Base-by-base conservation (phyloP, 2,113 vertebrate genomes). In the Pygoscelis adeliae region DNA sequence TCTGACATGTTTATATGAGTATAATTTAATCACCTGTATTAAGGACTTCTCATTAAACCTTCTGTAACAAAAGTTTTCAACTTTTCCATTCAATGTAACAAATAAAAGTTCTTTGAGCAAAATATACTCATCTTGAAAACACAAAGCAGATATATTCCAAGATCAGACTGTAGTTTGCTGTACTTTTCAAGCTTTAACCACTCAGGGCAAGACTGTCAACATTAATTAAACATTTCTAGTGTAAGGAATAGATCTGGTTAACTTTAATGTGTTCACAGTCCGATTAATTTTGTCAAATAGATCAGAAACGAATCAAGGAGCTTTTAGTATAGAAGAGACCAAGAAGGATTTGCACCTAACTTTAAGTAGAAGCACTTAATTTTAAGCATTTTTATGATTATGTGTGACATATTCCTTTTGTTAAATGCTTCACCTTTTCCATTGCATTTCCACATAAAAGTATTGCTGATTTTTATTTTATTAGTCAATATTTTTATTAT, bases 191-290 rank as follows among this genome's bases (percentile, higher is more conserved):
- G 50, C 22, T 67, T 77, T 79, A 90, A 52, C 7, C 17, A 85
- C 53, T 83, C 74, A 89, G 11, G 42, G 46, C 71, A 92, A 63
- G n/a, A 40, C 40, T 89, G 72, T 95, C 87, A 84, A 52, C 13
- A 72, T 42, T 59, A 82, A 83, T 95, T 89, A 92, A 77, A 86
- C 10, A 83, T 65, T 96, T 74, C 16, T 66, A 58, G 29, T 14
- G 2, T 55, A 66, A 90, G 30, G 38, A 92, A 91, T 58, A 72
- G 34, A 87, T 83, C 46, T 93, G 47, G 34, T 49, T 97, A 91
- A 83, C 11, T 44, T 71, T 59, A 72, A 62, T 62, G 29, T 58
- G 29, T 69, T 89, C 46, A 66, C 27, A 61, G 26, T 53, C 13
- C 80, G n/a, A 74, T 93, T 93, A 52, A 62, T 78, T 91, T 56